Conservation (phyloP, 2,888 invertebrate genomes). For the Drosophila mayaguana region DNA sequence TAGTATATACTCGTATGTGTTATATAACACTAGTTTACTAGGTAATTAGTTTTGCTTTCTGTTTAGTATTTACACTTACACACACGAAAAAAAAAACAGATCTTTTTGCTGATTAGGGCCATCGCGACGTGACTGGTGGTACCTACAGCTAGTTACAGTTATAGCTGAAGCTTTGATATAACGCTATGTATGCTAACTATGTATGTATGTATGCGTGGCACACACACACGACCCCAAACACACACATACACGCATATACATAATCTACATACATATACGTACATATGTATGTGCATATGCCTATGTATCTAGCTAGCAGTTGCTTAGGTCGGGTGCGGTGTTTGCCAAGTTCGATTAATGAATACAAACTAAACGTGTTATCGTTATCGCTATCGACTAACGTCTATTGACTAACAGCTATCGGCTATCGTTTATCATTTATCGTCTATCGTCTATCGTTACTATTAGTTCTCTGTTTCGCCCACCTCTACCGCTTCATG, state of each 20-base stretch:
- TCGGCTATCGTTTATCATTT: constrained; percentile 28
- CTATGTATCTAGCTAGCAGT: constrained; percentile 50
- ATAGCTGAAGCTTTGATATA: constrained; percentile 70
- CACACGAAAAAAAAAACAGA: constrained; percentile 9
- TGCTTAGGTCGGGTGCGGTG: constrained; percentile 66
- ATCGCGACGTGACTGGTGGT: constrained; percentile 25
- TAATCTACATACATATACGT: constrained; percentile 7
- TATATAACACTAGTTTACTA: constrained; percentile 73
- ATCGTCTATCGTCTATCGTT: constrained; percentile 30
- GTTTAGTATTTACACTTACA: constrained; percentile 68
- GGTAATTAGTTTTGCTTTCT: constrained; percentile 50
- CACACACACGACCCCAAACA: constrained; percentile 42
- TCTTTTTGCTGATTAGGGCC: constrained; percentile 3
- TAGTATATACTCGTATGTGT: constrained; percentile 52
- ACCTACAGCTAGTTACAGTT: constrained; percentile 29
- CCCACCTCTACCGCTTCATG: constrained; percentile 14
- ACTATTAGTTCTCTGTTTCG: constrained; percentile 31
- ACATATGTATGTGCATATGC: constrained; percentile 3
- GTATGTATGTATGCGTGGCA: constrained; percentile 38
- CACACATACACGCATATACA: constrained; percentile 28
- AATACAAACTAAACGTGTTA: constrained; percentile 46
- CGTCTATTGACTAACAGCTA: constrained; percentile 37
- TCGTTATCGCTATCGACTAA: constrained; percentile 43
- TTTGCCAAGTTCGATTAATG: constrained; percentile 55
- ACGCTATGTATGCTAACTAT: constrained; percentile 58